Base-by-base conservation (phyloP, 2,888 invertebrate genomes). In the Volucella zonaria region DNA sequence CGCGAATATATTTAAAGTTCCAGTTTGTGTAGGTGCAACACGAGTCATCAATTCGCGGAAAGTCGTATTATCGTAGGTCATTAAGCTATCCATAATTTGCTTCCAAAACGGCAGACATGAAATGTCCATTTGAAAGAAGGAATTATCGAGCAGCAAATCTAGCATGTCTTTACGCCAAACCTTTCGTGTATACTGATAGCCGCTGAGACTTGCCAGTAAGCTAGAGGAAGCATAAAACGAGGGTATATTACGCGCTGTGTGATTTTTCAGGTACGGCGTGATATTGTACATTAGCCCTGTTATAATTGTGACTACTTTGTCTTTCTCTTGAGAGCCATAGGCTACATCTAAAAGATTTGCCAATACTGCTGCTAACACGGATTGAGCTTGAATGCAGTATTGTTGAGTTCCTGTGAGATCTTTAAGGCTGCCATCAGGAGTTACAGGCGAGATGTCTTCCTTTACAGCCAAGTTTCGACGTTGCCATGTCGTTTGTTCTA, bases 21-120 rank as follows among this genome's bases (percentile, higher is more conserved):
- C 96, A 66, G 95, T 94, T 91, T 96, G 97, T 0, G 96, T 94
- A n/a, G n/a, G n/a, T 0, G 95, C 95, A 54, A 96, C 95, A 61
- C 96, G 94, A 95, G 96, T 95, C 94, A 97, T 94, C 61, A 97
- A 93, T 92, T 98, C 97, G 86, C 96, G 94, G 92, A 98, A 97
- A 1, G 97, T 97, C 8, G 95, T 96, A 90, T 96, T 96, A 91
- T 98, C 98, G 90, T 97, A 97, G 1, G 97, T 97, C 96, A 97
- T 97, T 86, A 98, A 93, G 92, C 97, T 97, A 91, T 98, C 97
- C 88, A 97, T 95, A 61, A 97, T 95, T 54, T 94, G 94, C 88
- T 95, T 94, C 97, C 97, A 98, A 89, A 94, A 95, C 49, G 94
- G 94, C 89, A 97, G 92, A 88, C 95, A 95, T 1, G 94, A 93